A percentile compares a stretch with the other conserved stretches of the same genome.
These are phyloP conservation scores for Drosophila emarginata DNA, from an alignment of 2,888 invertebrate species.

Conservation along the genomic window DNA sequence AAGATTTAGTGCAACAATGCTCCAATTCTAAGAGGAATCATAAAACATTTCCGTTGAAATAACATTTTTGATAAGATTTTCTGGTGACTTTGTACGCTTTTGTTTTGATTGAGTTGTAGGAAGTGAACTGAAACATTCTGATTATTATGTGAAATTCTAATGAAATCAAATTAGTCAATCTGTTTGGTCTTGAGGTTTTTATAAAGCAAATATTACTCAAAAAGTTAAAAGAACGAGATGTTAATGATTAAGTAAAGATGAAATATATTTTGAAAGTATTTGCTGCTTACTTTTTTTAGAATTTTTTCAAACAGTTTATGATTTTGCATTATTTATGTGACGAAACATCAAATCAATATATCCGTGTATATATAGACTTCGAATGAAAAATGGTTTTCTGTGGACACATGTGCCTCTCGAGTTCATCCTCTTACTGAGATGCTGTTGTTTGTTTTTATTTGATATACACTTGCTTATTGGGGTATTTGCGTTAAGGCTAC, in stretches of 20 bases:
- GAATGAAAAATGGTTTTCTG: constrained; percentile 34
- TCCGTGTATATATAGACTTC: background rate
- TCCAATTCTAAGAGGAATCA: background rate
- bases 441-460: constrained; percentile 8
- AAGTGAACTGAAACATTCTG: too few species aligned
- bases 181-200: background rate
- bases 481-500: background rate
- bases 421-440: constrained; percentile 34
- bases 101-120: too few species aligned
- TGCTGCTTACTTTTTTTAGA: background rate
- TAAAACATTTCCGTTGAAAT: background rate
- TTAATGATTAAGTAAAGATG: too few species aligned
- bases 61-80: background rate
- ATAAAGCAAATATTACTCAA: too few species aligned
- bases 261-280: background rate
- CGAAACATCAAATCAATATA: constrained; percentile 32
- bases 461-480: background rate
- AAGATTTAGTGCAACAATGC: background rate
- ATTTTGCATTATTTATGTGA: constrained; percentile 32
- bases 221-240: too few species aligned
- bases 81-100: too few species aligned
- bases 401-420: constrained; percentile 25
- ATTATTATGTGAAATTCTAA: too few species aligned
- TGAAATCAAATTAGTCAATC: background rate
- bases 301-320: constrained; percentile 5